Evolutionary conservation across 92 coral and sea anemone genomes (phyloP).

Genomic region (Diadumene lineata): DNA sequence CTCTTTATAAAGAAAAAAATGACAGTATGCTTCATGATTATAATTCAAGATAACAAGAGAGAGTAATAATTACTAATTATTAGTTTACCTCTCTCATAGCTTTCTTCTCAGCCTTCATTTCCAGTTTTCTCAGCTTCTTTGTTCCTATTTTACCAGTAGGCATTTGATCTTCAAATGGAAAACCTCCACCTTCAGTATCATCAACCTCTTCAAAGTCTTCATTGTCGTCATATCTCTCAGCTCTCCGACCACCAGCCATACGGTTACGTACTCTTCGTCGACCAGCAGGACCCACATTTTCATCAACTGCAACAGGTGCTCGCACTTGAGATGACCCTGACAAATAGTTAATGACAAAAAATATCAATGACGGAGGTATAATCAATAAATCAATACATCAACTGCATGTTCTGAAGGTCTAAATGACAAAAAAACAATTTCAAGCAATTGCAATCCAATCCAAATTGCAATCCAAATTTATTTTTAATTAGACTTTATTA

Average conservation of each 20-base stretch:
- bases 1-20: too few species aligned
- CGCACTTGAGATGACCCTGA: conserved; percentile 38
- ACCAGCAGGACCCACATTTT: conserved; percentile 60
- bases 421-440: too few species aligned
- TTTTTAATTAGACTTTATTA: too few species aligned
- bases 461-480: too few species aligned
- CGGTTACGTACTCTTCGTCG: conserved; percentile 79
- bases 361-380: too few species aligned
- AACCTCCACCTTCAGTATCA: conserved; percentile 60
- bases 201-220: conserved; percentile 49
- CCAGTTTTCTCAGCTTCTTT: conserved; percentile 77
- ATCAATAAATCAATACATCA: too few species aligned
- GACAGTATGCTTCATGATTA: too few species aligned
- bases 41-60: too few species aligned
- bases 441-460: too few species aligned
- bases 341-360: too few species aligned
- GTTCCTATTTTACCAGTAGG: conserved; percentile 88
- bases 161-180: conserved; percentile 63
- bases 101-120: conserved; percentile 94
- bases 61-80: too few species aligned
- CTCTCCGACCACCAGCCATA: conserved; percentile 67
- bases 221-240: conserved; percentile 64
- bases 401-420: too few species aligned
- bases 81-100: conserved; percentile 76
- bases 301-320: conserved; percentile 18